A percentile compares a stretch with the other conserved stretches of the same genome.
phyloP scores from a whole-genome alignment of 2,797 vertebrate genomes.

The Enteromius fasciolatus region DNA sequence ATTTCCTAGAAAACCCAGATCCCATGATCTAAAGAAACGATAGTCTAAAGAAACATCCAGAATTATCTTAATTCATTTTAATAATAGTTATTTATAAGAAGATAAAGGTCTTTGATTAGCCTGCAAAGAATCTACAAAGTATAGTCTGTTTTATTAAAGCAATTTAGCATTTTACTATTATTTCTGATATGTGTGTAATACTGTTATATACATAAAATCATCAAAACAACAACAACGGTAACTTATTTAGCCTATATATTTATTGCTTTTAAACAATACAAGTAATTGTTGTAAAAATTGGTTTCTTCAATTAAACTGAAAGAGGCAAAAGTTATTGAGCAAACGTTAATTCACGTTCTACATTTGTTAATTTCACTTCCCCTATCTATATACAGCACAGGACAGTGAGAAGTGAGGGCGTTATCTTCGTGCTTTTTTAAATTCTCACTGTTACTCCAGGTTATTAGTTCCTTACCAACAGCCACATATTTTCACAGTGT shows the following conservation, averaged over 20 bases:
- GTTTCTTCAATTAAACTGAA: not conserved
- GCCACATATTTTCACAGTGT: not conserved
- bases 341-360: not conserved
- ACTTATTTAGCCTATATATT: not conserved
- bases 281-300: not conserved
- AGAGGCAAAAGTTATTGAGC: not conserved
- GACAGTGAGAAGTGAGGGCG: not conserved
- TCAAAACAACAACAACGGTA: not conserved
- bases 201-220: not conserved
- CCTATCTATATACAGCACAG: not conserved
- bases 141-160: not conserved
- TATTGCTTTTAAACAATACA: not conserved
- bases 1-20: constrained; percentile 5
- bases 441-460: not conserved
- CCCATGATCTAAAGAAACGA: not conserved
- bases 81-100: not conserved
- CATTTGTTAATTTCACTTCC: constrained; percentile 1
- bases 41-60: not conserved
- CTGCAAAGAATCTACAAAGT: not conserved
- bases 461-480: not conserved
- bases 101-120: not conserved
- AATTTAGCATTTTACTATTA: not conserved
- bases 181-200: not conserved
- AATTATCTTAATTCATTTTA: too few relatives aligned
- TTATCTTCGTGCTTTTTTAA: not conserved